These are phyloP conservation scores for Fragum sueziense DNA, from an alignment of 2,888 invertebrate genomes.

Conservation along the genomic window DNA sequence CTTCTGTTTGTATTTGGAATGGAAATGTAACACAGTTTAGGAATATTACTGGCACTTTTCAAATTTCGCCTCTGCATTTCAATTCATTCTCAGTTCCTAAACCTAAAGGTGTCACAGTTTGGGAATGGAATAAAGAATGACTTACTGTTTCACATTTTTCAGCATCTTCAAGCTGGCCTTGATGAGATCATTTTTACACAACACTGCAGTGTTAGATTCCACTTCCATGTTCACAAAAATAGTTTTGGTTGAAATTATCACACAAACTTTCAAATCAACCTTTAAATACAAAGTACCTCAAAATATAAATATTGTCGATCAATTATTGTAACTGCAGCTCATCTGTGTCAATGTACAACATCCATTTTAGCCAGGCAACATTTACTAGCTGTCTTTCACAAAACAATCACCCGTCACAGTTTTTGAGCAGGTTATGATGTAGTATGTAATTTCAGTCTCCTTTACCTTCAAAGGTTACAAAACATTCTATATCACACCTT, in stretches of 20 bases:
- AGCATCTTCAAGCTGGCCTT: slow-evolving; percentile 56
- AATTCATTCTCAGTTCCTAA: neutral
- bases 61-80: too few relatives aligned
- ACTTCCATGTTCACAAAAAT: neutral
- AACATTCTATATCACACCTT: neutral
- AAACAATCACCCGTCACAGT: too few relatives aligned
- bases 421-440: too few relatives aligned
- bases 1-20: too few relatives aligned
- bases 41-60: too few relatives aligned
- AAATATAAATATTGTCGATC: too few relatives aligned
- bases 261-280: neutral
- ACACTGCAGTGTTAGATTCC: slow-evolving; percentile 26
- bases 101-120: neutral
- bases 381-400: too few relatives aligned
- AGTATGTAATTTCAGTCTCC: neutral
- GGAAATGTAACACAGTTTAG: too few relatives aligned
- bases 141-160: slow-evolving; percentile 57
- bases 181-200: slow-evolving; percentile 50
- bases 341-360: too few relatives aligned
- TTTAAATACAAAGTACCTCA: neutral
- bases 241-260: neutral
- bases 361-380: too few relatives aligned
- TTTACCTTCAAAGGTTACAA: slow-evolving; percentile 8
- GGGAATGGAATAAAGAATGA: slow-evolving; percentile 5
- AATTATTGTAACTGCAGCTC: too few relatives aligned